phyloP scores from a whole-genome alignment of 2,888 invertebrate genomes.

The Liopterus haemorrhoidalis region DNA sequence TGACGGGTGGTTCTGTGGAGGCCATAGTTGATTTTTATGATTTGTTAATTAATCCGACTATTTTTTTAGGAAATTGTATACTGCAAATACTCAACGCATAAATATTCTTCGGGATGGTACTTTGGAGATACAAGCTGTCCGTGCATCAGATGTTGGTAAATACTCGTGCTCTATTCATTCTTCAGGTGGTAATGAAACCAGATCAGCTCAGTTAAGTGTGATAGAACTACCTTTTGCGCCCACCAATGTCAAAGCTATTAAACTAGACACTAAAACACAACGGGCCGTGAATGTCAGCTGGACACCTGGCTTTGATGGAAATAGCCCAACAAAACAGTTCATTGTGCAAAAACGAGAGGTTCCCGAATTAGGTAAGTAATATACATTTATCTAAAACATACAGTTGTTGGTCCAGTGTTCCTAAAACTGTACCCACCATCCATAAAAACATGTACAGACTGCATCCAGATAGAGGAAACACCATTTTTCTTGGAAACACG shows the following conservation, averaged over 20 bases:
- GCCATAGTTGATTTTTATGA: slow-evolving; percentile 9
- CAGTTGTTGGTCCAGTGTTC: no score
- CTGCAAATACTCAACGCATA: slow-evolving; percentile 62
- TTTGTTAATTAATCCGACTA: slow-evolving; percentile 16
- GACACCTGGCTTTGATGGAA: slow-evolving; percentile 96
- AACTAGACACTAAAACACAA: slow-evolving; percentile 59
- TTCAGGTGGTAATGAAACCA: slow-evolving; percentile 87
- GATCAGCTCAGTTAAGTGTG: slow-evolving; percentile 76
- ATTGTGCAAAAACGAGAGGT: slow-evolving; percentile 88
- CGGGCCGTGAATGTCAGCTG: slow-evolving; percentile 86
- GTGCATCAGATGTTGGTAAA: slow-evolving; percentile 87
- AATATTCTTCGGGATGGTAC: slow-evolving; percentile 76
- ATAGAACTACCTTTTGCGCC: slow-evolving; percentile 95
- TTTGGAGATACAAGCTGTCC: slow-evolving; percentile 78
- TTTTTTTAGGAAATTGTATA: slow-evolving; percentile 50
- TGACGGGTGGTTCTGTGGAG: no score
- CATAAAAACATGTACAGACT: no score
- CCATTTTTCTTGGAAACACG: no score
- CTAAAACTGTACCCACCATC: no score
- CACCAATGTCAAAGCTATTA: slow-evolving; percentile 71
- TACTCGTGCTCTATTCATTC: slow-evolving; percentile 89
- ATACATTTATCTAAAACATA: no score
- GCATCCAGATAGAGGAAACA: no score
- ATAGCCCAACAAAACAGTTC: slow-evolving; percentile 88
- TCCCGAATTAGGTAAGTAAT: slow-evolving; percentile 71